Percentiles rank a stretch among this genome's conserved stretches.
Evolutionary conservation across 2,113 vertebrate species (phyloP).

Genomic region (Salvelinus alpinus): DNA sequence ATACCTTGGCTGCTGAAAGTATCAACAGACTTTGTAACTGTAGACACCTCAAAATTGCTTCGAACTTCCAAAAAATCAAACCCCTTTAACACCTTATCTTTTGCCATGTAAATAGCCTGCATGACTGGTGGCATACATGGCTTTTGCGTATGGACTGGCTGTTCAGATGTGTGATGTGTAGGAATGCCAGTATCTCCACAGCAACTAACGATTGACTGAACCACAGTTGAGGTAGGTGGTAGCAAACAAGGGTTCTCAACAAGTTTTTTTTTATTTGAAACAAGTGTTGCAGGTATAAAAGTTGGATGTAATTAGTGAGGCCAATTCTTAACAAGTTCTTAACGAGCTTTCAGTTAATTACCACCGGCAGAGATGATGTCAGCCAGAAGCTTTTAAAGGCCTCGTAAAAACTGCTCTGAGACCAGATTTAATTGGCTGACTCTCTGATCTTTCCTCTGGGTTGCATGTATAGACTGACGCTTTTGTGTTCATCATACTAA

Average conservation of each 20-base stretch:
- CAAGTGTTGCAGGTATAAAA: conserved; percentile 52
- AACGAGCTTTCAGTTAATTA: conserved; percentile 57
- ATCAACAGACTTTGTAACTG: not conserved
- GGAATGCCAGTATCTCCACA: conserved; percentile 4
- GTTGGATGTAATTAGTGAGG: conserved; percentile 58
- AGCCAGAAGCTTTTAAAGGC: conserved; percentile 43
- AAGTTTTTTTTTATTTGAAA: not conserved
- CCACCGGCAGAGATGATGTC: conserved; percentile 61
- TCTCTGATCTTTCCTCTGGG: conserved; percentile 37
- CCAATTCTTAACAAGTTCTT: conserved; percentile 27
- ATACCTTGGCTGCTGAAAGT: not conserved
- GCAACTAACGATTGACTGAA: conserved; percentile 26
- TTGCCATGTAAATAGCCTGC: too few species aligned
- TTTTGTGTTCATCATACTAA: too few species aligned
- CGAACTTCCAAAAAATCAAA: too few species aligned
- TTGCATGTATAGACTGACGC: not conserved
- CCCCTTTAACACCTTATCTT: not conserved
- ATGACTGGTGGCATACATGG: not conserved
- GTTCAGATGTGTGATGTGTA: not conserved
- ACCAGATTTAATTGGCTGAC: conserved; percentile 42
- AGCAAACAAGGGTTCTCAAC: not conserved
- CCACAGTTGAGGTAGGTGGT: conserved; percentile 39
- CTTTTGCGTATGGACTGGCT: not conserved
- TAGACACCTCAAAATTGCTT: not conserved
- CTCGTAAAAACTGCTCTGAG: conserved; percentile 56